These are phyloP conservation scores for Hymenochirus boettgeri DNA, from an alignment of 2,113 vertebrate genomes.

Conservation along the genomic window DNA sequence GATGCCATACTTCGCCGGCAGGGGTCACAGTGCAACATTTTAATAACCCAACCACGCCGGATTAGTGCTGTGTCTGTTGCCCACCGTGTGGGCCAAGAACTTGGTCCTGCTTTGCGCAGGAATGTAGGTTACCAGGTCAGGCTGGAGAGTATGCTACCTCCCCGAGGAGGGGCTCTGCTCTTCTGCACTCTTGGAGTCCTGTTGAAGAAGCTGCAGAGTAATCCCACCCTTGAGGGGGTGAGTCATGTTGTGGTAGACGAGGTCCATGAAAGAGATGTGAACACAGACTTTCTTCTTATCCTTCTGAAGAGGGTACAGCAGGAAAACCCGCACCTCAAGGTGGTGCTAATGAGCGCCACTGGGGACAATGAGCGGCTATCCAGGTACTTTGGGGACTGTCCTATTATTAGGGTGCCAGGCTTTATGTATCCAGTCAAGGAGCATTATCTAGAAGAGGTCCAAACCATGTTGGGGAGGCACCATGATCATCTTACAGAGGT, in stretches of 20 bases:
- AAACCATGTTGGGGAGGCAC: conserved; percentile 69
- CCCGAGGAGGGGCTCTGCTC: conserved; percentile 81
- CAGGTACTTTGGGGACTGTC: conserved; percentile 81
- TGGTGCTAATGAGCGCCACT: conserved; percentile 92
- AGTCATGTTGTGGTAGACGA: conserved; percentile 94
- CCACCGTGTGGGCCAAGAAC: conserved; percentile 83
- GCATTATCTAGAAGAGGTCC: conserved; percentile 86
- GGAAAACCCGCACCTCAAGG: conserved; percentile 72
- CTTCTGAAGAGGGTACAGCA: conserved; percentile 74
- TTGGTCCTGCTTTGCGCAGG: conserved; percentile 77
- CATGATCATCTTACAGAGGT: background rate
- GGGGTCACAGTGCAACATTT: conserved; percentile 81
- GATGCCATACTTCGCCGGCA: conserved; percentile 66
- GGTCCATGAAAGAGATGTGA: conserved; percentile 92
- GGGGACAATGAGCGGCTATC: conserved; percentile 85
- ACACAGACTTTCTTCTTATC: conserved; percentile 93
- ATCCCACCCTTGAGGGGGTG: conserved; percentile 78
- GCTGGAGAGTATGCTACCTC: conserved; percentile 80
- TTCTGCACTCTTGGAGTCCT: conserved; percentile 95
- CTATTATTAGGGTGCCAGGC: conserved; percentile 82
- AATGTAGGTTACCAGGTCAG: conserved; percentile 92
- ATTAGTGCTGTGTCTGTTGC: conserved; percentile 94
- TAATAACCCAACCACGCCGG: conserved; percentile 89
- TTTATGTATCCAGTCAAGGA: conserved; percentile 92
- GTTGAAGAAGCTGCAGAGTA: conserved; percentile 85